Evolutionary conservation across 1,140 invertebrate genomes (phyloP).

Genomic region (Orchesella cincta): DNA sequence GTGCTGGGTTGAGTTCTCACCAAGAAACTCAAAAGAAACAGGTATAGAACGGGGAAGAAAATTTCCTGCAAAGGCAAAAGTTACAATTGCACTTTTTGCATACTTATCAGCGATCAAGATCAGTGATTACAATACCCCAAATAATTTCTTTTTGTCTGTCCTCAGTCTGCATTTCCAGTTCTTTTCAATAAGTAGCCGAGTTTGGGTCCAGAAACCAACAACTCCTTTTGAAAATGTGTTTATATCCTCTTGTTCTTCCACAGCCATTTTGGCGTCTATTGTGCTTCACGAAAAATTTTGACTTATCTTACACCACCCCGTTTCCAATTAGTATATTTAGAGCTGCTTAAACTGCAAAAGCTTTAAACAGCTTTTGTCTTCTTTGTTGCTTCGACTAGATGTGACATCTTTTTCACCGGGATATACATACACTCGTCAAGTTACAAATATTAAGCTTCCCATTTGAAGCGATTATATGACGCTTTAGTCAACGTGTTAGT

Average conservation of each 20-base stretch:
- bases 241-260: not conserved
- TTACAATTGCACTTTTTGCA: conserved; percentile 29
- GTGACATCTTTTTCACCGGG: no score
- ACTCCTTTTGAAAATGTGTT: not conserved
- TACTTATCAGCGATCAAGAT: not conserved
- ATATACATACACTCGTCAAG: no score
- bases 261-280: not conserved
- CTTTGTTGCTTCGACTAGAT: no score
- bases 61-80: conserved; percentile 64
- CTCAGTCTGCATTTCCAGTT: conserved; percentile 38
- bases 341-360: no score
- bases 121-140: conserved; percentile 37
- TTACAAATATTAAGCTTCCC: no score
- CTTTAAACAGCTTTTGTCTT: no score
- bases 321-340: no score
- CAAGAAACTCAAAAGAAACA: conserved; percentile 70
- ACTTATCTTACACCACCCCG: no score
- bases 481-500: no score
- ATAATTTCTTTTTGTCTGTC: conserved; percentile 33
- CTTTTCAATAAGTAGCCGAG: conserved; percentile 31
- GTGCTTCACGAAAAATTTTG: not conserved
- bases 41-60: conserved; percentile 70
- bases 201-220: conserved; percentile 31
- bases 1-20: conserved; percentile 72
- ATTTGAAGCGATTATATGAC: no score